These are phyloP conservation scores for Anhinga rufa DNA, from an alignment of 2,113 vertebrate species.

Conservation along the genomic window DNA sequence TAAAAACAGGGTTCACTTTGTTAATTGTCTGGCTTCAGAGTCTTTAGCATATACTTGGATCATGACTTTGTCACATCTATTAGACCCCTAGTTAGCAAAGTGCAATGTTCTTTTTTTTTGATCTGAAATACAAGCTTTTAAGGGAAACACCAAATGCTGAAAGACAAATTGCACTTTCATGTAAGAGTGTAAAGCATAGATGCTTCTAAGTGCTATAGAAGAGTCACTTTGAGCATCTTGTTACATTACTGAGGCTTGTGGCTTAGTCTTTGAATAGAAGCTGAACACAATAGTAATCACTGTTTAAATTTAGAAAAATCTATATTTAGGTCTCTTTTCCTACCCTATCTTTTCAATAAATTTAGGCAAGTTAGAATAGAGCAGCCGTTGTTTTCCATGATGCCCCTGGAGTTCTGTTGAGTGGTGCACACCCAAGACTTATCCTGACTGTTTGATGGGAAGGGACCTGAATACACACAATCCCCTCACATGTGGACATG, in stretches of 20 bases:
- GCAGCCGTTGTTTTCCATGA: not conserved
- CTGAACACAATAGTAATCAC: not conserved
- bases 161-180: not conserved
- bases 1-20: not conserved
- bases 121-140: not conserved
- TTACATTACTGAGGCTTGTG: not conserved
- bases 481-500: not conserved
- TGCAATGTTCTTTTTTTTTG: not conserved
- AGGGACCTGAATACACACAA: not conserved
- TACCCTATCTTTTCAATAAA: not conserved
- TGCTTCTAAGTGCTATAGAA: not conserved
- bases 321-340: not conserved
- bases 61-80: not conserved
- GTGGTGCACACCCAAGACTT: not conserved
- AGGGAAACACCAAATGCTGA: not conserved
- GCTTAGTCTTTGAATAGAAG: not conserved
- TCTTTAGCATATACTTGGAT: not conserved
- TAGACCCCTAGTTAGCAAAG: not conserved
- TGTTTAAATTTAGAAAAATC: not conserved
- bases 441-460: not conserved
- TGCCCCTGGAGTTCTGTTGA: not conserved
- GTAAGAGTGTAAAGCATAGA: not conserved
- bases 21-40: not conserved
- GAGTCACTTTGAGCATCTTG: not conserved
- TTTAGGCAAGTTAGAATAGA: not conserved